phyloP scores from a whole-genome alignment of 2,888 invertebrate species.

The Drosophila mimica region DNA sequence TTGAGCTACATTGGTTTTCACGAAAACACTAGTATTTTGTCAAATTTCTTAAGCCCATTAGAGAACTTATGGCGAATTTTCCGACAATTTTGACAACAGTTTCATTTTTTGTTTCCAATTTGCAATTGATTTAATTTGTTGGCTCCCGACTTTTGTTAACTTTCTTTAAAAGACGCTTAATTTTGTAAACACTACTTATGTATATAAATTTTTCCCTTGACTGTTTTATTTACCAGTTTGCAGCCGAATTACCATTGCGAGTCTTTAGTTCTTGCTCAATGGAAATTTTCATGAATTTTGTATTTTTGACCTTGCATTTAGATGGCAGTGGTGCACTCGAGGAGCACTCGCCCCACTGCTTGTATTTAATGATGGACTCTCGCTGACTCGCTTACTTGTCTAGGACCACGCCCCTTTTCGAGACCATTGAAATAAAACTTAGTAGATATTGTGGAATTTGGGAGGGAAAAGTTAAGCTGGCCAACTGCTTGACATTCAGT shows the following conservation, averaged over 20 bases:
- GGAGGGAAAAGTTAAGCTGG: constrained; percentile 20
- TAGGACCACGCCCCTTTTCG: constrained; percentile 5
- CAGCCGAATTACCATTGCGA: constrained; percentile 47
- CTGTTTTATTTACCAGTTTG: constrained; percentile 7
- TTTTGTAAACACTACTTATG: not conserved
- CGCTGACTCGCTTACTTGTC: constrained; percentile 19
- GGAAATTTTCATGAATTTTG: constrained; percentile 59
- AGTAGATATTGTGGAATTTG: constrained; percentile 3
- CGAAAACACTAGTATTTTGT: constrained; percentile 14
- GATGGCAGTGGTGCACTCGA: constrained; percentile 33
- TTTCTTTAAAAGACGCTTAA: not conserved
- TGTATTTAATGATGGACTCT: constrained; percentile 61
- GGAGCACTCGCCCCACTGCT: constrained; percentile 45
- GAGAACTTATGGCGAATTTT: not conserved
- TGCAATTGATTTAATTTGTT: constrained; percentile 1
- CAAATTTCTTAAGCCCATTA: constrained; percentile 27
- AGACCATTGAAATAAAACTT: constrained; percentile 12
- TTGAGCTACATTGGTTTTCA: not conserved
- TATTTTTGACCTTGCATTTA: constrained; percentile 53
- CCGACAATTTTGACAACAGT: no score
- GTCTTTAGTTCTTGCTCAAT: constrained; percentile 24
- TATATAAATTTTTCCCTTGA: not conserved
- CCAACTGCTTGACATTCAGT: constrained; percentile 39
- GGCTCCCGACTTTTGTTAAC: not conserved
- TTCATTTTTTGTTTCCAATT: not conserved